Percentiles rank a stretch among this genome's conserved stretches.
Conservation (phyloP, 1,140 invertebrate species). For the Caenorhabditis remanei region DNA sequence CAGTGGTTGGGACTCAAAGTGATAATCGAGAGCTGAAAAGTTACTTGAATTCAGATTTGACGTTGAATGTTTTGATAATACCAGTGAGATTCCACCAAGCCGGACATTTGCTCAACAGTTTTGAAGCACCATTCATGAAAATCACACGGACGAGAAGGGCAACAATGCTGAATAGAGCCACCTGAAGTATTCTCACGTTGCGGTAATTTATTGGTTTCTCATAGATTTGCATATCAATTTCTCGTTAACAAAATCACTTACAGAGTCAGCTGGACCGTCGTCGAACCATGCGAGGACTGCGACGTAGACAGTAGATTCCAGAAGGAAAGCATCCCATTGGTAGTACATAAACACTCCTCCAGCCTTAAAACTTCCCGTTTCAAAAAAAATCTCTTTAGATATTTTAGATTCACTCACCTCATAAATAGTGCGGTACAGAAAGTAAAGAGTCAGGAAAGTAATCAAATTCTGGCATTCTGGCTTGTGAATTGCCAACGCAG, state of each 20-base stretch:
- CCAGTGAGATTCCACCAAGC: conserved; percentile 87
- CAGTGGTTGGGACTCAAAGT: conserved; percentile 86
- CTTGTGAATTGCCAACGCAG: background rate
- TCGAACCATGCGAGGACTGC: conserved; percentile 83
- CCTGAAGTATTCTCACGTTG: background rate
- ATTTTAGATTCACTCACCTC: background rate
- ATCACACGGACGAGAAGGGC: conserved; percentile 87
- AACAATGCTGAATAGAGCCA: conserved; percentile 83
- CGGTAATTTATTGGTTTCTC: background rate
- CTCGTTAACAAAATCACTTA: too few relatives aligned
- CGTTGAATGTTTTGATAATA: conserved; percentile 75
- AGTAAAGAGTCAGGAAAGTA: conserved; percentile 2
- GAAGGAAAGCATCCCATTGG: conserved; percentile 83
- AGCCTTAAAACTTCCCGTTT: background rate
- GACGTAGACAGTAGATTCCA: conserved; percentile 86
- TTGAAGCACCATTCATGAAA: conserved; percentile 85
- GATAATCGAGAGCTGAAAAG: conserved; percentile 83
- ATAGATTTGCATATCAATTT: background rate
- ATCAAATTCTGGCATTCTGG: background rate
- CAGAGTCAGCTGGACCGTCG: conserved; percentile 74
- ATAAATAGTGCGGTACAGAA: conserved; percentile 23
- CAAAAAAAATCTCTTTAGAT: background rate
- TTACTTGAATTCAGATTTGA: background rate
- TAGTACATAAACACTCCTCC: conserved; percentile 33
- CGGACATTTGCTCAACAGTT: conserved; percentile 85